Evolutionary conservation across 2,888 invertebrate species (phyloP).

Genomic region (Nephrotoma appendiculata): DNA sequence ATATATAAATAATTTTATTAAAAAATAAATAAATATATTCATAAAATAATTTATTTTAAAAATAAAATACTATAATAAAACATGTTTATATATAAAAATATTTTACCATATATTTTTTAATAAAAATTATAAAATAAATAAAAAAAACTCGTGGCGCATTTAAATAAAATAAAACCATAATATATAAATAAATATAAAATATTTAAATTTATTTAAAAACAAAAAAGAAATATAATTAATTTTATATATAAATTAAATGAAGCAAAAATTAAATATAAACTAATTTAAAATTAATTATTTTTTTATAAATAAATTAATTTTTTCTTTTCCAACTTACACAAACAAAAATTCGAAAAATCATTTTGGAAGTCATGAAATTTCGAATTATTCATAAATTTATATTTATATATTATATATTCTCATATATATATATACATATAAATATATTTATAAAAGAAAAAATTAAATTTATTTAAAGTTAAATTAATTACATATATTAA

Average conservation of each 20-base stretch:
- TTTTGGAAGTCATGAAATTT: conserved; percentile 11
- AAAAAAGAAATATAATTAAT: neutral
- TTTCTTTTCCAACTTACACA: neutral
- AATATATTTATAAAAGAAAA: neutral
- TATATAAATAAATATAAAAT: neutral
- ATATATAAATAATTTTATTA: neutral
- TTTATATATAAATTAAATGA: neutral
- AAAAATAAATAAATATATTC: neutral
- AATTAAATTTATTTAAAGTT: neutral
- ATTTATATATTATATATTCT: neutral
- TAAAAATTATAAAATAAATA: neutral
- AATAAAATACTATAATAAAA: neutral
- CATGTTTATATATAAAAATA: neutral
- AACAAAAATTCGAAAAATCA: conserved; percentile 7
- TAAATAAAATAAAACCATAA: neutral
- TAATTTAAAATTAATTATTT: neutral
- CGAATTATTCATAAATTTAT: neutral
- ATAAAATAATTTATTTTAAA: neutral
- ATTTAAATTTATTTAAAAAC: neutral
- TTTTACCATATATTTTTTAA: neutral
- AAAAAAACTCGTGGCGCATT: neutral
- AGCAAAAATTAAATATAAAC: neutral
- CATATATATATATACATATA: neutral
- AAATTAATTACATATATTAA: neutral
- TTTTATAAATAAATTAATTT: neutral